Evolutionary conservation across 2,797 vertebrate genomes (phyloP).

Genomic region (Protonibea diacanthus): DNA sequence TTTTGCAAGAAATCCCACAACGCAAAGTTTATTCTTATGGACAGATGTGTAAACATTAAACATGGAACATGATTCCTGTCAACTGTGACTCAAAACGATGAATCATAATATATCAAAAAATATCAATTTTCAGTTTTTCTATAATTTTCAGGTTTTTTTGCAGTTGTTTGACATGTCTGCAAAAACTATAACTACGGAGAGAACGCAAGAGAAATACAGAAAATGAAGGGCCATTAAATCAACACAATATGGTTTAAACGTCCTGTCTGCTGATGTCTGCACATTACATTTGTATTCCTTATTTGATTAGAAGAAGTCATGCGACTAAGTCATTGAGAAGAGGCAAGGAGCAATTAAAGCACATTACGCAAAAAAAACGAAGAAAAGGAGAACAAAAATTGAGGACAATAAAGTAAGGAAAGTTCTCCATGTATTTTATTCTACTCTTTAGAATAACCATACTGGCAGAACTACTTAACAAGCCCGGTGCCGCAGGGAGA

Average conservation of each 20-base stretch:
- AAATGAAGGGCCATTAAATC: neutral
- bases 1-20: neutral
- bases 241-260: conserved; percentile 1
- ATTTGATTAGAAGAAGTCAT: conserved; percentile 22
- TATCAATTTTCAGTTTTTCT: neutral
- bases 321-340: conserved; percentile 6
- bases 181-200: neutral
- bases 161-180: neutral
- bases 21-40: neutral
- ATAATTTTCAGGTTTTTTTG: neutral
- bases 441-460: conserved; percentile 64
- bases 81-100: neutral
- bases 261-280: conserved; percentile 12
- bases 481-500: conserved; percentile 71
- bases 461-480: conserved; percentile 70
- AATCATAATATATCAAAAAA: conserved; percentile 3
- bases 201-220: neutral
- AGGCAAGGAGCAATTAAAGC: conserved; percentile 38
- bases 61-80: neutral
- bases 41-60: neutral
- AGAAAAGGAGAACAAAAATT: conserved; percentile 41
- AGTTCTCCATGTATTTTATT: conserved; percentile 63
- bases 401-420: conserved; percentile 43
- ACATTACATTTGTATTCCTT: conserved; percentile 4
- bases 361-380: conserved; percentile 17